These are phyloP conservation scores for Anastatus disparis DNA, from an alignment of 1,140 invertebrate species.

Conservation along the genomic window DNA sequence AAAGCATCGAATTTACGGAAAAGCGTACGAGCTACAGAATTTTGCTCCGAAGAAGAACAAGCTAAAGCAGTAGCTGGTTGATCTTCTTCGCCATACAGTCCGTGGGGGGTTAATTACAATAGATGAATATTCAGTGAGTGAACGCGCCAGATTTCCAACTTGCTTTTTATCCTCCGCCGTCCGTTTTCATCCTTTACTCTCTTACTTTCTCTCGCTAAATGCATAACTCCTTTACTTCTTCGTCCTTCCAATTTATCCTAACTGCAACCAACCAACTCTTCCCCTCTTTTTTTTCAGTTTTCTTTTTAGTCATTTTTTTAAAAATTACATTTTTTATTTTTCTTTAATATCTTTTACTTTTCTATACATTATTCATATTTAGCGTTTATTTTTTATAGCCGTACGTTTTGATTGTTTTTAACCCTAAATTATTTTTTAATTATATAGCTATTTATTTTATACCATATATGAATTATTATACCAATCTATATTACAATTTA, in stretches of 20 bases:
- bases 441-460: too few relatives aligned
- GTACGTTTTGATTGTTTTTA: too few relatives aligned
- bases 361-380: too few relatives aligned
- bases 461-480: too few relatives aligned
- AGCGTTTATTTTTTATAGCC: too few relatives aligned
- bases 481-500: too few relatives aligned
- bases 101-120: constrained; percentile 63
- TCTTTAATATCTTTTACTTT: too few relatives aligned
- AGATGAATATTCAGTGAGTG: constrained; percentile 64
- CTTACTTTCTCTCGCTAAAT: background rate
- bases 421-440: too few relatives aligned
- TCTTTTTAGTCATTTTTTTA: background rate
- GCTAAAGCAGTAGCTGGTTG: background rate
- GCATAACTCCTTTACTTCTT: constrained; percentile 46
- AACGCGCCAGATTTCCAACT: constrained; percentile 40
- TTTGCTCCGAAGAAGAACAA: too few relatives aligned
- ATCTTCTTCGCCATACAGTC: constrained; percentile 44
- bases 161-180: constrained; percentile 21
- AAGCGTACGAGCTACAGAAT: constrained; percentile 31
- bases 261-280: too few relatives aligned
- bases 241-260: constrained; percentile 7
- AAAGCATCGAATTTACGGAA: constrained; percentile 19
- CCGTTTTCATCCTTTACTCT: constrained; percentile 25
- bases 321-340: too few relatives aligned
- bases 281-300: background rate